phyloP scores from a whole-genome alignment of 2,888 invertebrate species.

The Plemyria rubiginata region DNA sequence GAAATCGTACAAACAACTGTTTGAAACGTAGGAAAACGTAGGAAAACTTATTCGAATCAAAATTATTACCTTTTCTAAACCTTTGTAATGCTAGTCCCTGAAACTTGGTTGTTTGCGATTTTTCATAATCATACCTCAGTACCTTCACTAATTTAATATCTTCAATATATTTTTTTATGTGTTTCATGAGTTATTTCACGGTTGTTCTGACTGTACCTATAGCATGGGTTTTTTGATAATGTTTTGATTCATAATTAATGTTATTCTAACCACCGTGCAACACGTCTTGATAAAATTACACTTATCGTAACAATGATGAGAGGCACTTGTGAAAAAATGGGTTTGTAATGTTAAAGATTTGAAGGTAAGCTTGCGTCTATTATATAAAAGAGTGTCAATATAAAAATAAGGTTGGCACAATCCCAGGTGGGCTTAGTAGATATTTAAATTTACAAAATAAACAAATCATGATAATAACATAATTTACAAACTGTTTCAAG shows the following conservation, averaged over 20 bases:
- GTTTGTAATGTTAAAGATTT: background rate
- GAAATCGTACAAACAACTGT: too few relatives aligned
- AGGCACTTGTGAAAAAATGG: constrained; percentile 1
- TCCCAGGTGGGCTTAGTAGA: constrained; percentile 33
- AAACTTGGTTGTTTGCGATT: too few relatives aligned
- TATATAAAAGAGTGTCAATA: constrained; percentile 11
- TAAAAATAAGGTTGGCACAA: constrained; percentile 37
- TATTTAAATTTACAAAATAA: constrained; percentile 21
- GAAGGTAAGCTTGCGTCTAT: background rate
- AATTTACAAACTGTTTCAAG: background rate
- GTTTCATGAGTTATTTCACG: too few relatives aligned
- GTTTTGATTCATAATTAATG: background rate
- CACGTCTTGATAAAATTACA: background rate
- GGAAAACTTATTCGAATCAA: too few relatives aligned
- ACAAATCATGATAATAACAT: background rate
- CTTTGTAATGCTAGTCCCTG: too few relatives aligned
- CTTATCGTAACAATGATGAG: background rate
- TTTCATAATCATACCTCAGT: too few relatives aligned
- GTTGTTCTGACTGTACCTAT: background rate
- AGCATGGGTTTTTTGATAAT: background rate
- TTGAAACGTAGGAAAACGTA: too few relatives aligned
- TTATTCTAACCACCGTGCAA: background rate
- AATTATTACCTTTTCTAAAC: too few relatives aligned
- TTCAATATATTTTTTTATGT: too few relatives aligned
- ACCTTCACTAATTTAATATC: too few relatives aligned